A percentile compares a stretch with the other conserved stretches of the same genome.
These are phyloP conservation scores for Rafetus swinhoei DNA, from an alignment of 2,113 vertebrate genomes.

Conservation along the genomic window DNA sequence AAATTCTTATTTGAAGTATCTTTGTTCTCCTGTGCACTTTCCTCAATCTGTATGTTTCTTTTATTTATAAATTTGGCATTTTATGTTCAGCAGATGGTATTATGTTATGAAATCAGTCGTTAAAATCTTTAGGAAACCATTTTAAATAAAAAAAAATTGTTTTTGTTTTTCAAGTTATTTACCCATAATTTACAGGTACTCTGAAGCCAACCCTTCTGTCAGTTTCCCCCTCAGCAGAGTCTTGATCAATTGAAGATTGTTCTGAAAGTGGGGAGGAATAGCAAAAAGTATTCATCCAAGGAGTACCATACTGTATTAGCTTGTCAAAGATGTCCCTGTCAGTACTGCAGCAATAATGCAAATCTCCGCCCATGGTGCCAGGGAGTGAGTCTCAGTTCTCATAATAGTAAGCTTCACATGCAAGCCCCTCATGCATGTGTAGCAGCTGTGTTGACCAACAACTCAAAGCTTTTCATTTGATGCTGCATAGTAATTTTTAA, in stretches of 20 bases:
- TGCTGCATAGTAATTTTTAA: neutral
- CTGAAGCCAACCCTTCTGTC: neutral
- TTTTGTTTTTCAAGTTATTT: slow-evolving; percentile 6
- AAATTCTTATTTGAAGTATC: neutral
- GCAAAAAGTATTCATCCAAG: neutral
- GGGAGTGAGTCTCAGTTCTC: neutral
- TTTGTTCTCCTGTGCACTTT: neutral
- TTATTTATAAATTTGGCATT: neutral
- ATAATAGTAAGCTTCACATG: slow-evolving; percentile 20
- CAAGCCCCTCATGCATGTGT: neutral
- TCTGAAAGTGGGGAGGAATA: neutral
- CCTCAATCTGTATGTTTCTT: neutral
- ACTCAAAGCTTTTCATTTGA: slow-evolving; percentile 34
- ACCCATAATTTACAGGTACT: neutral
- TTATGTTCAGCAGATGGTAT: slow-evolving; percentile 16
- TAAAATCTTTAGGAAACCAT: neutral
- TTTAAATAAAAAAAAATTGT: neutral
- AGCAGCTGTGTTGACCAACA: neutral
- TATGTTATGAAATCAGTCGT: neutral
- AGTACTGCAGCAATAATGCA: slow-evolving; percentile 14
- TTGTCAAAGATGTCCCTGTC: slow-evolving; percentile 13
- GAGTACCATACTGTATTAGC: neutral
- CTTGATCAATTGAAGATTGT: slow-evolving; percentile 19
- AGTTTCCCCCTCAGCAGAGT: neutral
- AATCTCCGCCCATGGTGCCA: neutral